Conservation (phyloP, 2,888 invertebrate genomes). For the Patella depressa region DNA sequence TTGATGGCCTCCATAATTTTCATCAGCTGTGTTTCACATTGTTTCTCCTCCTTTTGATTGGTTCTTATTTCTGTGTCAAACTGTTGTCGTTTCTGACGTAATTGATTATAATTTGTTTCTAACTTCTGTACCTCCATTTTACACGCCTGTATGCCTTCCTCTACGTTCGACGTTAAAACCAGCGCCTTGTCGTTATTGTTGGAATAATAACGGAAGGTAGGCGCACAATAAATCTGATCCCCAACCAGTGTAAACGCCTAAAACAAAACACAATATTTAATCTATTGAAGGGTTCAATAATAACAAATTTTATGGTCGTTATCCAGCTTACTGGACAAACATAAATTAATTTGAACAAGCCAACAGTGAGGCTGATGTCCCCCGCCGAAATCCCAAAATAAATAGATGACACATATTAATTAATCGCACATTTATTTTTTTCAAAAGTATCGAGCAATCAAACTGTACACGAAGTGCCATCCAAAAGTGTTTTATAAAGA, state of each 20-base stretch:
- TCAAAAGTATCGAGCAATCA: too few species aligned
- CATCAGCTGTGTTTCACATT: constrained; percentile 54
- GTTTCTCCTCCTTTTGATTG: constrained; percentile 53
- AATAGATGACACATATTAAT: too few species aligned
- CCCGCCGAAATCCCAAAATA: too few species aligned
- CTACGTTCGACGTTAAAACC: constrained; percentile 62
- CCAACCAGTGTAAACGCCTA: constrained; percentile 66
- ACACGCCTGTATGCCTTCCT: constrained; percentile 57
- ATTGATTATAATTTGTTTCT: constrained; percentile 22
- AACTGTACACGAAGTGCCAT: too few species aligned
- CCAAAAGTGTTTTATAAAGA: too few species aligned
- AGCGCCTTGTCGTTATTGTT: constrained; percentile 50
- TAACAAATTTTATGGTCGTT: too few species aligned
- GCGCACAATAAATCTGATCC: constrained; percentile 60
- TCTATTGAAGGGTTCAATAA: too few species aligned
- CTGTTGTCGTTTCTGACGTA: constrained; percentile 31
- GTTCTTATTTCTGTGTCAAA: constrained; percentile 41
- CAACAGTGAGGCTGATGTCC: too few species aligned
- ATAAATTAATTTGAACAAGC: too few species aligned
- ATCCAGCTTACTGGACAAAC: too few species aligned
- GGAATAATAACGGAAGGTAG: constrained; percentile 67
- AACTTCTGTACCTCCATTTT: constrained; percentile 33
- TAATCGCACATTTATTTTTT: too few species aligned
- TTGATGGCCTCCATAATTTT: constrained; percentile 51
- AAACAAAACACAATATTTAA: constrained; percentile 11